These are phyloP conservation scores for Papilio gigon DNA, from an alignment of 2,888 invertebrate genomes.

Conservation along the genomic window DNA sequence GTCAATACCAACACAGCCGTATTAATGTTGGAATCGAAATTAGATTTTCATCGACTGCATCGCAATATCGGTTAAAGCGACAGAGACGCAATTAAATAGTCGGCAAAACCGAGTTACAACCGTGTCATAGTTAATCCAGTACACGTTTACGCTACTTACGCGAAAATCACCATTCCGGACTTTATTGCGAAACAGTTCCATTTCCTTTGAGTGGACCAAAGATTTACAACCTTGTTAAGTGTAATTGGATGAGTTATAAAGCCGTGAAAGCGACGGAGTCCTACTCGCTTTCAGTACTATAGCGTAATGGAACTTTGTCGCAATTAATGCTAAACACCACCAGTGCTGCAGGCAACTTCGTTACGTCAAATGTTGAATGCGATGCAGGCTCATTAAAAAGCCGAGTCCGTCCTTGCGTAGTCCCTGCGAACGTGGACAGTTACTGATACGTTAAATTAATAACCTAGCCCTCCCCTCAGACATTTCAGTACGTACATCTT, in stretches of 20 bases:
- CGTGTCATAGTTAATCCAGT: constrained; percentile 18
- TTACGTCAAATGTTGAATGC: constrained; percentile 39
- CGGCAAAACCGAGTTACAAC: constrained; percentile 15
- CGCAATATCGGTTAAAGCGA: constrained; percentile 23
- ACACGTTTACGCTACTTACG: constrained; percentile 26
- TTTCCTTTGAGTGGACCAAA: constrained; percentile 49
- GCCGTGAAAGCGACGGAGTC: constrained; percentile 44
- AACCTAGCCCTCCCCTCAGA: background rate
- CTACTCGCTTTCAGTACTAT: constrained; percentile 46
- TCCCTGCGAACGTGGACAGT: constrained; percentile 13
- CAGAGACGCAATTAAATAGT: constrained; percentile 26
- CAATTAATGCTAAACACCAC: constrained; percentile 39
- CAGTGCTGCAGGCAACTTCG: constrained; percentile 41
- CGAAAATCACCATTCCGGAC: constrained; percentile 33
- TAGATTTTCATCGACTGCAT: constrained; percentile 36
- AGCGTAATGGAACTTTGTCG: constrained; percentile 50
- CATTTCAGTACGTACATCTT: background rate
- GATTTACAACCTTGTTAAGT: constrained; percentile 52
- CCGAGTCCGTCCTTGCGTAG: constrained; percentile 29
- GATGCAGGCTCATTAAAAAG: constrained; percentile 40
- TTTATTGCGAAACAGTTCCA: constrained; percentile 53
- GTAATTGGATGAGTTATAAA: constrained; percentile 50
- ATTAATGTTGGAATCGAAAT: constrained; percentile 39
- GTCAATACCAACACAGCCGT: constrained; percentile 28
- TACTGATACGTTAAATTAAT: constrained; percentile 36